Evolutionary conservation across 2,113 vertebrate genomes (phyloP).

Genomic region (Channa argus): DNA sequence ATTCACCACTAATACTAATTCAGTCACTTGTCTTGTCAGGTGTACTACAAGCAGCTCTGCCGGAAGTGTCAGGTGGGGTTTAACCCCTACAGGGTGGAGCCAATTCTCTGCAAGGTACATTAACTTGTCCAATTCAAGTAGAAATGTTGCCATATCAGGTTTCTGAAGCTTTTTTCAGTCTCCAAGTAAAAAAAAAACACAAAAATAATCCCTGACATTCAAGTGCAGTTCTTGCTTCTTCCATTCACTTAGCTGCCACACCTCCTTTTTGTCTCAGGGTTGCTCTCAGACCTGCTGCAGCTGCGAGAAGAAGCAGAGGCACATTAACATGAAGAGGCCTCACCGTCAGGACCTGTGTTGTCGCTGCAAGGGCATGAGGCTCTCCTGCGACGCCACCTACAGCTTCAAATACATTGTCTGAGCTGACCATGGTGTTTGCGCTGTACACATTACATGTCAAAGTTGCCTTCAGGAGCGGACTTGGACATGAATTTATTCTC

Average conservation of each 20-base stretch:
- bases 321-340: constrained; percentile 90
- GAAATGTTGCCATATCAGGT: neutral
- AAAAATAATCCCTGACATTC: no score
- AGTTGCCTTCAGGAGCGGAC: constrained; percentile 27
- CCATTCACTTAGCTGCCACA: neutral
- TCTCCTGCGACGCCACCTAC: constrained; percentile 93
- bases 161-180: neutral
- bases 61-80: constrained; percentile 92
- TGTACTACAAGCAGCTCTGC: constrained; percentile 98
- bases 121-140: neutral
- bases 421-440: constrained; percentile 34
- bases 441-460: neutral
- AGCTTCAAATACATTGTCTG: constrained; percentile 93
- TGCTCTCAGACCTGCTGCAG: constrained; percentile 89
- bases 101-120: constrained; percentile 92
- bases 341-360: constrained; percentile 95
- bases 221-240: no score
- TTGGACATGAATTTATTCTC: neutral
- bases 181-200: no score
- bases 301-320: constrained; percentile 91
- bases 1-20: neutral
- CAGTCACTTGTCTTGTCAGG: constrained; percentile 75
- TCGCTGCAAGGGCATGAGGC: constrained; percentile 90
- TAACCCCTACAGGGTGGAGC: constrained; percentile 95
- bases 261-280: constrained; percentile 73